Base-by-base conservation (phyloP, 2,113 vertebrate genomes). In the Ascaphus truei region DNA sequence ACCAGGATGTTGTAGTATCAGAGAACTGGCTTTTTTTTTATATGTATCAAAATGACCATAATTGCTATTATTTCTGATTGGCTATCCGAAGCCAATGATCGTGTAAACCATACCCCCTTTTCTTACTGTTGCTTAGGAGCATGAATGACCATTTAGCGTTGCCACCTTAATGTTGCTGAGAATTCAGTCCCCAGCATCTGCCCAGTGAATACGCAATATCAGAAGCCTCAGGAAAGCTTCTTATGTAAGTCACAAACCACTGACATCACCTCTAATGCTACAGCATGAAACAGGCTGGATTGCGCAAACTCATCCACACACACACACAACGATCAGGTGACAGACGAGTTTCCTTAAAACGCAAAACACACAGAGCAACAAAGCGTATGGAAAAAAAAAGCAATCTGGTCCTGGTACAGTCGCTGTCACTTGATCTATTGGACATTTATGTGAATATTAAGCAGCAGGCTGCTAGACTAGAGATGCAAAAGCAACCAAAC, bases 201-300 rank as follows among this genome's bases (percentile, higher is more conserved):
- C 67, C 67, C 57, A 71, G 43, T 29, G 68, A 74, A 75, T 81
- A 80, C 77, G 77, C 81, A 55, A 75, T 66, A 77, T 78, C 77
- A 20, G 22, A 79, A 63, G 77, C 74, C 75, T 73, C 36, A 26
- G 71, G 43, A 71, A 77, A 78, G 78, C 80, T 81, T 71, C 84
- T 84, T 87, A 87, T 63, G 76, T 87, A 89, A 88, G 81, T 58
- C 78, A 62, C 71, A 83, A 80, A 73, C 53, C 83, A 78, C 83
- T 87, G 86, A 86, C 86, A 86, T 84, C 86, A 86, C 84, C 86
- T 77, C 79, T 65, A 69, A 64, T 22, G 57, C 45, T 45, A 25
- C 26, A 71, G 71, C 68, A 59, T 26, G 72, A 47, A 50, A 22
- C 33, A 8, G 26, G 15, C 51, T 41, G 5, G 20, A 78, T 68